Evolutionary conservation across 2,888 invertebrate species (phyloP).

Genomic region (Seira musarum): DNA sequence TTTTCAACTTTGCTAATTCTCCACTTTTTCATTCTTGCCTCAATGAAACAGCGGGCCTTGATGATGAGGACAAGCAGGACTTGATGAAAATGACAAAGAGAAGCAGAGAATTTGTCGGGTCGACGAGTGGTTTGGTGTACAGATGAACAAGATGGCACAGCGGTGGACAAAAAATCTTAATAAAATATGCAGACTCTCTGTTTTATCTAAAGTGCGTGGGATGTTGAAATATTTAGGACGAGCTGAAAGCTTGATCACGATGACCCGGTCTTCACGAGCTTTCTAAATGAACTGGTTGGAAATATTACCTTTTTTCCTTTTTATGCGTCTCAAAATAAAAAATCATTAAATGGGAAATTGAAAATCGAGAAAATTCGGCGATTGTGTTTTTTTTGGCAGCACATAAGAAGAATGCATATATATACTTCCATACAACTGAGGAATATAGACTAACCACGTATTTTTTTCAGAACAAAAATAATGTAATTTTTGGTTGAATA

Average conservation of each 20-base stretch:
- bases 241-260: constrained; percentile 7
- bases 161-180: background rate
- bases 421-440: too few species aligned
- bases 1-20: constrained; percentile 6
- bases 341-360: constrained; percentile 5
- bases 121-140: too few species aligned
- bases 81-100: constrained; percentile 3
- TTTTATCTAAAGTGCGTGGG: background rate
- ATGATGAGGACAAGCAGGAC: constrained; percentile 6
- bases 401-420: too few species aligned
- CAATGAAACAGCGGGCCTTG: background rate
- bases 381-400: too few species aligned
- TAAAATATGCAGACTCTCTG: constrained; percentile 1
- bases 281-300: background rate
- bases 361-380: constrained; percentile 8
- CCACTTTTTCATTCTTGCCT: background rate
- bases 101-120: background rate
- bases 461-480: background rate
- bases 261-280: constrained; percentile 5
- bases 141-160: background rate
- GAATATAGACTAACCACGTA: too few species aligned
- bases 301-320: constrained; percentile 2
- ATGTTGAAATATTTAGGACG: constrained; percentile 4
- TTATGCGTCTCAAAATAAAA: background rate
- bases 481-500: too few species aligned